Base-by-base conservation (phyloP, 2,113 vertebrate species). In the Colinus virginianus region DNA sequence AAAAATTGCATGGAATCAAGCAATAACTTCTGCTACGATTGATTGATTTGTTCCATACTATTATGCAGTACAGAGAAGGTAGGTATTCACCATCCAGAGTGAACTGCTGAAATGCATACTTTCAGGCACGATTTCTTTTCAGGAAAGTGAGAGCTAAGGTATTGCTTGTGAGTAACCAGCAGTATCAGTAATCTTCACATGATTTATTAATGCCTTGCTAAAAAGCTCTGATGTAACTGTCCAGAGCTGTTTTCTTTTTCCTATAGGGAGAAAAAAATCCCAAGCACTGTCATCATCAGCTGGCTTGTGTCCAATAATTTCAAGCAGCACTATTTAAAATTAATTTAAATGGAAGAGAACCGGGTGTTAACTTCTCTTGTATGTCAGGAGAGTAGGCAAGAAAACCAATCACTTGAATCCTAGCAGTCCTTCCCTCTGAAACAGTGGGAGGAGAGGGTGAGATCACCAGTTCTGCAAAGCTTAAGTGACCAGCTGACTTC, bases 141-240 rank as follows among this genome's bases (percentile, higher is more conserved):
- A 93, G 86, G 78, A 87, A 83, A 42, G 19, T 61, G 42, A 90
- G 20, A 11, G 59, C 56, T 89, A 18, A 69, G 84, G 36, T 75
- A 67, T 43, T 72, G 58, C 23, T 84, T 87, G 40, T 80, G 75
- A 90, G 38, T 71, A 84, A 68, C 63, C 32, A 59, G 26, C 70
- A 80, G 8, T 80, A 68, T 90, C 71, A 53, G 43, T 87, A 77
- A 87, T 83, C 36, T 76, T 68, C 51, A 53, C 67, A 77, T 80
- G 78, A 90, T 75, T 96, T 94, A 96, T 96, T 96, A 93, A 94
- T 96, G 88, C 28, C 32, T 63, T 85, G 64, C 75, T 96, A 87
- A 95, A 93, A 90, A 75, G 78, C 68, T 1, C 84, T 93, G 68
- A 89, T 78, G 61, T 75, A 96, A 91, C 30, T 26, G 46, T 55